phyloP scores from a whole-genome alignment of 2,888 invertebrate species.

The Synanthedon andrenaeformis region DNA sequence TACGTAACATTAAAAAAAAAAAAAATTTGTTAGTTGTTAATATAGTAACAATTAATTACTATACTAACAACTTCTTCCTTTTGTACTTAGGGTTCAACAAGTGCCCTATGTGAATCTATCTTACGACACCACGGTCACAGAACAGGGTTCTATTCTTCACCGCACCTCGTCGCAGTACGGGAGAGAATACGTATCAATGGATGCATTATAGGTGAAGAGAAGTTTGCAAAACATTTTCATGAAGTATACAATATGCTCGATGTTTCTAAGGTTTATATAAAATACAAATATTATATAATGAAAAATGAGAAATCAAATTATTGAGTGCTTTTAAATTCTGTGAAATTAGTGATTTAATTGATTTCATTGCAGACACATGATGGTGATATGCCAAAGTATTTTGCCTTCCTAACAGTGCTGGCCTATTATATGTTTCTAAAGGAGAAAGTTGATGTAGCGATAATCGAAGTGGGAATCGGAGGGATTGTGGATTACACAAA shows the following conservation, averaged over 20 bases:
- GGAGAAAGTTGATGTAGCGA: slow-evolving; percentile 90
- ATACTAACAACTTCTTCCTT: too few relatives aligned
- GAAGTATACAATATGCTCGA: slow-evolving; percentile 76
- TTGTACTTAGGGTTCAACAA: slow-evolving; percentile 82
- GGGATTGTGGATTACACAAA: slow-evolving; percentile 96
- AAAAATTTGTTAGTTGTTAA: too few relatives aligned
- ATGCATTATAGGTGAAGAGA: slow-evolving; percentile 75
- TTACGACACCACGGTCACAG: slow-evolving; percentile 84
- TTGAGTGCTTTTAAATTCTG: too few relatives aligned
- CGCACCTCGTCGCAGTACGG: slow-evolving; percentile 91
- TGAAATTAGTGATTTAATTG: background rate
- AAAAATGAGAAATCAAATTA: too few relatives aligned
- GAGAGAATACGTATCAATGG: slow-evolving; percentile 94
- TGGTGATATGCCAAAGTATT: slow-evolving; percentile 91
- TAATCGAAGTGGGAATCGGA: slow-evolving; percentile 98
- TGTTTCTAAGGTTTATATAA: slow-evolving; percentile 29
- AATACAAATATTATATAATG: too few relatives aligned
- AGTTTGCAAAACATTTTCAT: slow-evolving; percentile 87
- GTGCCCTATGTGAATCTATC: slow-evolving; percentile 92
- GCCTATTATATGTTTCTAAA: slow-evolving; percentile 89
- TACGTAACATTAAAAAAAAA: too few relatives aligned
- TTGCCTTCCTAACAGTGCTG: slow-evolving; percentile 92
- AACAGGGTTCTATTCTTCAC: slow-evolving; percentile 97
- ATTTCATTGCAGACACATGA: slow-evolving; percentile 56
- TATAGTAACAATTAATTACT: too few relatives aligned